A percentile compares a stretch with the other conserved stretches of the same genome.
These are phyloP conservation scores for Ispidina lecontei DNA, from an alignment of 2,797 vertebrate species.

Conservation along the genomic window DNA sequence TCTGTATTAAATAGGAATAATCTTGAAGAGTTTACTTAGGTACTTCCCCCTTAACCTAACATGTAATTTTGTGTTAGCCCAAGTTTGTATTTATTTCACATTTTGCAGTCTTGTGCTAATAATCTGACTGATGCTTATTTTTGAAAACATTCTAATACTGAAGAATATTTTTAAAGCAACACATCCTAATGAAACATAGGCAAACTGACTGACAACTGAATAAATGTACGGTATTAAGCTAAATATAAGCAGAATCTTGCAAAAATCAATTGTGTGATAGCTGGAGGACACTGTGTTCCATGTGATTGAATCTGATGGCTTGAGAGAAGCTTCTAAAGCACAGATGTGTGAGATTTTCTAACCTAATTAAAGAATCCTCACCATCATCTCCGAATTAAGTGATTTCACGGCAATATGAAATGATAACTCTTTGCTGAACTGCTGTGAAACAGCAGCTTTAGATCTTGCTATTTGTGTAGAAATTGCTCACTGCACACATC, in stretches of 20 bases:
- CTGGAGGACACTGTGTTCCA: constrained; percentile 77
- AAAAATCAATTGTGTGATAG: constrained; percentile 86
- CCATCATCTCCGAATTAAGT: constrained; percentile 62
- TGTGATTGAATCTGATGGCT: constrained; percentile 75
- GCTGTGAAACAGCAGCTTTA: neutral
- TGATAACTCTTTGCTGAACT: constrained; percentile 15
- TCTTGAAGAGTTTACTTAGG: neutral
- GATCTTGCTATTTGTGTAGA: constrained; percentile 9
- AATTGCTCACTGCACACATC: constrained; percentile 13
- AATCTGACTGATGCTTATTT: neutral
- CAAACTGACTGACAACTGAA: constrained; percentile 76
- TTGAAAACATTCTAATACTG: neutral
- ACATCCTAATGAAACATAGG: constrained; percentile 65
- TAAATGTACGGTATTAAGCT: constrained; percentile 71
- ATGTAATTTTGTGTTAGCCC: neutral
- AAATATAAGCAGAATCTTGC: constrained; percentile 84
- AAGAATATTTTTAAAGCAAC: neutral
- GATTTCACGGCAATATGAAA: constrained; percentile 56
- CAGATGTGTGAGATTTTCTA: constrained; percentile 70
- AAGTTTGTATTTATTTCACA: neutral
- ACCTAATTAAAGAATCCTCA: constrained; percentile 74
- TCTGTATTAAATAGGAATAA: neutral
- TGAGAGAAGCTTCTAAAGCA: constrained; percentile 62
- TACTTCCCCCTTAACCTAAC: neutral
- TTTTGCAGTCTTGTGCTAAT: neutral